Evolutionary conservation across 2,113 vertebrate species (phyloP), one percentile per base, ranked within the genome.

Genomic region (Brachyhypopomus gauderio): DNA sequence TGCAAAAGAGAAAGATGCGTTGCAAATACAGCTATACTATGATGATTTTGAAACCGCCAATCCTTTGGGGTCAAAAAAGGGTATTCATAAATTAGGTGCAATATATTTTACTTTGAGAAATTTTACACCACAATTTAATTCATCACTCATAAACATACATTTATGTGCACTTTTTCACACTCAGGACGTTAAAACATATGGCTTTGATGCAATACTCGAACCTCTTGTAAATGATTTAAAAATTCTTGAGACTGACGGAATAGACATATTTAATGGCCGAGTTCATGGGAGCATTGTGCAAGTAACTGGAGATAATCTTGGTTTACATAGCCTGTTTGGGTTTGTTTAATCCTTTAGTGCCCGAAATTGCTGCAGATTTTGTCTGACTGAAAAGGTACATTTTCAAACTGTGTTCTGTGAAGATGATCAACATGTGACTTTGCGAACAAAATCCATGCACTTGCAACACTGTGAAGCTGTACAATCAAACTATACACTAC

Each of bases 21-120:
- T 69, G 17, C 25, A 38, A 38, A 60, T 62, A 19, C 59, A 38
- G 60, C 78, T 77, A 17, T 20, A 56, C 41, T 77, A 22, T 2
- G 3, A 4, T 41, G 38, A 59, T 75, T 74, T 78, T 60, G 20
- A 77, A 41, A 67, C 36, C 30, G 73, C 3, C 36, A 71, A 22
- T 52, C 14, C n/a, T 58, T 69, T 5, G 71, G 55, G 3, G 25
- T 22, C 27, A 75, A 16, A 41, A 87, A 88, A 85, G 6, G 27
- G 72, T 86, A 84, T 0, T 48, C 19, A 20, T 82, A 66, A 74
- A 67, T 36, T 60, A 78, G 75, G 75, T 3, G 45, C 5, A 30
- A 59, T 86, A 34, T 83, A 80, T 45, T 86, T 83, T 77, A 48
- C 45, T n/a, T n/a, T n/a, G n/a, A 67, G 36, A 74, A 86, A 78